Evolutionary conservation across 2,888 invertebrate species (phyloP).

Genomic region (Chrysina gloriosa): DNA sequence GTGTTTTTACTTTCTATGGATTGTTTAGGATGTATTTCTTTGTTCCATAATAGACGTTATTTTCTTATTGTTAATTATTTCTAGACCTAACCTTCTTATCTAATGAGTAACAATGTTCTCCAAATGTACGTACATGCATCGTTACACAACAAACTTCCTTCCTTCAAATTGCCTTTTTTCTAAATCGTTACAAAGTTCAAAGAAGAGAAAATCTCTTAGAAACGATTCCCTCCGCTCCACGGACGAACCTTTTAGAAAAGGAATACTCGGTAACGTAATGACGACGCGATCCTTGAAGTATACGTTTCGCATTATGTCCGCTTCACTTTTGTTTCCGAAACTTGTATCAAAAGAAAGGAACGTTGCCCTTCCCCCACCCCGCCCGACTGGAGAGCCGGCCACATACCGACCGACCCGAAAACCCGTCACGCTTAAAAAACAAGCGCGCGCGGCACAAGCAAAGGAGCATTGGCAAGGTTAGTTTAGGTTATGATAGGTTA

Average conservation of each 20-base stretch:
- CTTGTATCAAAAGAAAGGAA: constrained; percentile 36
- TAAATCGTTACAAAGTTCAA: neutral
- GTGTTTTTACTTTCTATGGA: too few relatives aligned
- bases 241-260: constrained; percentile 2
- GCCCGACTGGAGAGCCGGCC: neutral
- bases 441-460: constrained; percentile 52
- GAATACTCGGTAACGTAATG: constrained; percentile 16
- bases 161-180: too few relatives aligned
- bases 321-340: constrained; percentile 37
- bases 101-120: too few relatives aligned
- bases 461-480: constrained; percentile 56
- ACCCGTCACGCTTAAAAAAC: constrained; percentile 38
- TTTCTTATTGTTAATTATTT: too few relatives aligned
- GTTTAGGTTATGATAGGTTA: constrained; percentile 65
- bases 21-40: too few relatives aligned
- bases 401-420: constrained; percentile 33
- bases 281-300: neutral
- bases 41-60: too few relatives aligned
- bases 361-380: constrained; percentile 33
- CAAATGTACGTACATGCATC: neutral
- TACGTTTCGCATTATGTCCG: constrained; percentile 33
- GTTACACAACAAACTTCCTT: too few relatives aligned
- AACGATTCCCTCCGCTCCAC: neutral
- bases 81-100: too few relatives aligned
- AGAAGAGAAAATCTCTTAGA: neutral